Evolutionary conservation across 2,113 vertebrate species (phyloP).

Genomic region (Ivindomyrus marchei): DNA sequence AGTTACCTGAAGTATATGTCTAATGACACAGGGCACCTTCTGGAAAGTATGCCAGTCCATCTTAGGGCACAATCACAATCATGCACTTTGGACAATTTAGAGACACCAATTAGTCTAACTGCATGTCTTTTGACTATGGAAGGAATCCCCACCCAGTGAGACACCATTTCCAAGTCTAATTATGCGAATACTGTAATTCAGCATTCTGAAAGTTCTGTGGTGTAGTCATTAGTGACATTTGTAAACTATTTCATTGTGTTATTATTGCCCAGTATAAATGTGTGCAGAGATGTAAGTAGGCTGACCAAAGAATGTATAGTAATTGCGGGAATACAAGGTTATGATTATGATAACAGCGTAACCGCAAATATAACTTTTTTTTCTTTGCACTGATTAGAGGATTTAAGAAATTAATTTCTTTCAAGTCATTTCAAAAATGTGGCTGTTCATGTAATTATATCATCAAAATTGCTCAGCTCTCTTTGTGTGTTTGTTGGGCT

Average conservation of each 20-base stretch:
- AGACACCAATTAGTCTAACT: neutral
- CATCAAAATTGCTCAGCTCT: neutral
- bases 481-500: neutral
- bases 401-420: neutral
- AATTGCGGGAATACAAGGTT: neutral
- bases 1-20: neutral
- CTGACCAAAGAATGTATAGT: neutral
- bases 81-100: neutral
- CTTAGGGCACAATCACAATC: neutral
- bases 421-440: conserved; percentile 7
- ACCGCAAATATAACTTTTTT: neutral
- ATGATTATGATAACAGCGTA: neutral
- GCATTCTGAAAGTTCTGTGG: neutral
- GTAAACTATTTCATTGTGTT: neutral
- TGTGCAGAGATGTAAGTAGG: neutral
- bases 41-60: neutral
- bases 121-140: neutral
- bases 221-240: neutral
- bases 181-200: neutral
- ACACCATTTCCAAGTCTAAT: neutral
- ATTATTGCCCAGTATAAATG: neutral
- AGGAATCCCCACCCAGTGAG: neutral
- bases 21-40: neutral
- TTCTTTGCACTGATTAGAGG: conserved; percentile 4
- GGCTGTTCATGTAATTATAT: neutral